Evolutionary conservation across 2,113 vertebrate species (phyloP), one percentile per base, ranked within the genome.

Genomic region (Pampusana beccarii): DNA sequence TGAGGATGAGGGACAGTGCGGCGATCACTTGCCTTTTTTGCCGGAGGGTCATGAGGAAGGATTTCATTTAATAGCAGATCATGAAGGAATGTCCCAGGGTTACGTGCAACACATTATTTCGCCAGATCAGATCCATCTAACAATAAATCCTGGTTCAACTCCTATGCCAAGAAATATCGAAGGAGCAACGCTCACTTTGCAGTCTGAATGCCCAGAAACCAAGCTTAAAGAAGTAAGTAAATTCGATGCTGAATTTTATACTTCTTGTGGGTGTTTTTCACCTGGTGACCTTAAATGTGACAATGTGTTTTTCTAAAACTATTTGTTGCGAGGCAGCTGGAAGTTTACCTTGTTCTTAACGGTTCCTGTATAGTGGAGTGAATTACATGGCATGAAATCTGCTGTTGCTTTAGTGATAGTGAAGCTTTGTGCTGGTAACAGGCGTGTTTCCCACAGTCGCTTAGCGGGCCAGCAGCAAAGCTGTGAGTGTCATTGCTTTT

Each of bases 31-130:
- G 96, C 96, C 98, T 91, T 99, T 99, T 93, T 90, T 99, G 28
- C 98, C 98, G 6, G 99, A 99, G 83, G 98, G 98, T 36, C 98
- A 98, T 0, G 99, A 99, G 92, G 99, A 98, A 67, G 98, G 98
- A 34, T 98, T 99, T 96, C 97, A 98, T 66, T 99, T 99, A 80
- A 99, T 99, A 98, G 71, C 94, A 12, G 99, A 99, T 92, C 98
- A 98, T 86, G 99, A 99, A 94, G 98, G 98, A 91, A 99, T 99
- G 98, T 99, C 99, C 42, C 99, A 99, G 98, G 99, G 99, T 97
- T 99, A 99, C 0, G 99, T 99, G 86, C 99, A 99, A 94, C 99
- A 99, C 61, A 99, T 99, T 93, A 99, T 99, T 97, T 99, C 99
- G 64, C 98, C 99, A 7, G 99, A 99, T 98, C 99, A 99, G 98